Percentiles rank a stretch among this genome's conserved stretches.
phyloP scores from a whole-genome alignment of 1,140 invertebrate species.

The Gryon sp. region DNA sequence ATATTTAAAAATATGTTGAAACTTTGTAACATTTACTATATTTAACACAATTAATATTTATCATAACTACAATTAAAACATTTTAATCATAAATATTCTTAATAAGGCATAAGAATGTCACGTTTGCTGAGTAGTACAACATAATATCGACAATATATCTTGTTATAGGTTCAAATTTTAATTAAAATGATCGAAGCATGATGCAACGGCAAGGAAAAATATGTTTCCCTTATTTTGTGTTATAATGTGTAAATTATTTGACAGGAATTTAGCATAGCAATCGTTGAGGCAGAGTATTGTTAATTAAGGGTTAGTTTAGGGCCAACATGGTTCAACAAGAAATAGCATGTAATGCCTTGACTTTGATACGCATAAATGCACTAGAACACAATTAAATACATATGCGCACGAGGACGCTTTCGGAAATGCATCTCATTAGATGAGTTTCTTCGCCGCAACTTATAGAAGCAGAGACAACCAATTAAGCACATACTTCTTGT shows the following conservation, averaged over 20 bases:
- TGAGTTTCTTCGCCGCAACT: conserved; percentile 17
- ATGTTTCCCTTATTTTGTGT: no score
- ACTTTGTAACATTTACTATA: no score
- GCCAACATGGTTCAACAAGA: conserved; percentile 50
- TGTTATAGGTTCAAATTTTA: no score
- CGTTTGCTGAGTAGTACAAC: no score
- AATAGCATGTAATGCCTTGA: conserved; percentile 49
- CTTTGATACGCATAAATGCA: conserved; percentile 62
- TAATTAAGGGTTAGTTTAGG: conserved; percentile 71
- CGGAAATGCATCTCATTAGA: conserved; percentile 72
- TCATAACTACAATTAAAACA: no score
- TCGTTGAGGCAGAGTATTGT: conserved; percentile 66
- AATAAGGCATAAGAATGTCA: no score
- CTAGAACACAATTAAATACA: conserved; percentile 59
- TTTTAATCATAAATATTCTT: no score
- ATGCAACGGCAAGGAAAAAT: background rate
- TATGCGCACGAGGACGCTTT: conserved; percentile 45
- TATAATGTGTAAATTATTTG: conserved; percentile 45
- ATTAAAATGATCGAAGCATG: no score
- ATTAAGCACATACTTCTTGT: conserved; percentile 52
- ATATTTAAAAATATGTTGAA: no score
- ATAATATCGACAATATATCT: no score
- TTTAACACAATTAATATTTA: no score
- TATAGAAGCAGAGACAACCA: conserved; percentile 32
- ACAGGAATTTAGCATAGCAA: conserved; percentile 59